Base-by-base conservation (phyloP, 2,113 vertebrate genomes). In the Sphaerodactylus townsendi region DNA sequence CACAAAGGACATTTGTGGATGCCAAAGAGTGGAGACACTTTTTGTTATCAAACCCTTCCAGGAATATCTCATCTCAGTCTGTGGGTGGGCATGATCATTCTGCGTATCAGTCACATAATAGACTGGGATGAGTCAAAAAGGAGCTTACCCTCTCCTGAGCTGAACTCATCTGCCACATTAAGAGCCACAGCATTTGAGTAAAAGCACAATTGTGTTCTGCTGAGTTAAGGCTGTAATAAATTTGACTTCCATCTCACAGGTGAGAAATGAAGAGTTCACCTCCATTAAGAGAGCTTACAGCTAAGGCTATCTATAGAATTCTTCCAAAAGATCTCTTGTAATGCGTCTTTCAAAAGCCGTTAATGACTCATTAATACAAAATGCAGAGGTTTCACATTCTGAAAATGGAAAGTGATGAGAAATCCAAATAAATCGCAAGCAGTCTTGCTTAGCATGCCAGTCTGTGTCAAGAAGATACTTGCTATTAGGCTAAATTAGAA, bases 231-330 rank as follows among this genome's bases (percentile, higher is more conserved):
- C 64, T 79, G n/a, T 30, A 85, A 85, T 77, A 79, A 71, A 72
- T 39, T 23, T 71, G 46, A 72, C 53, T 41, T 71, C 39, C 48
- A 8, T 53, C 41, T 56, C 48, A 41, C 76, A 72, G 76, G 65
- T 71, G 75, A 23, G 66, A 35, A 84, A 78, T 78, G 75, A 68
- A 44, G 82, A 59, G 50, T 85, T 85, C 68, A 37, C 21, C 53
- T 85, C 66, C 69, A 79, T 71, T 79, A 85, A 85, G 48, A 84
- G 78, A 79, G 33, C 75, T 79, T 33, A 64, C 53, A 85, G 74
- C 37, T 70, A 21, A 33, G n/a, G 41, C 82, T 44, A 35, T 44
- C 64, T 71, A 11, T 21, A 48, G 66, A 85, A 79, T 85, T 70
- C 50, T 41, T 64, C 65, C 3, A 37, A 71, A 33, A 79, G n/a